A percentile compares a stretch with the other conserved stretches of the same genome.
phyloP scores from a whole-genome alignment of 2,888 invertebrate genomes.

The Amaurobius ferox region DNA sequence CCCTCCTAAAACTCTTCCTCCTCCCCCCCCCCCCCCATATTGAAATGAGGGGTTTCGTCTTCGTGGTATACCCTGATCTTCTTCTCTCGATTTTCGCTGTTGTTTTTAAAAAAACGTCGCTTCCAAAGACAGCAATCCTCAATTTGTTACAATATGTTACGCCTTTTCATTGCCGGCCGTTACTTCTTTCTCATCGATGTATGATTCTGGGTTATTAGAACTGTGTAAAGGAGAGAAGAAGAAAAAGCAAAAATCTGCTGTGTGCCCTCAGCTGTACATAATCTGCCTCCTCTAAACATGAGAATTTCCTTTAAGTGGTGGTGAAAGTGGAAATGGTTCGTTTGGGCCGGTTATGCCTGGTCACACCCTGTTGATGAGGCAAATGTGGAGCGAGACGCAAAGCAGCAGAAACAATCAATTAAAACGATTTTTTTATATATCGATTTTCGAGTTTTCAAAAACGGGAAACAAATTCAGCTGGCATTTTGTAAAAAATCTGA shows the following conservation, averaged over 20 bases:
- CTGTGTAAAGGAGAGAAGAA: not conserved
- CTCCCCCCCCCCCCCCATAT: no score
- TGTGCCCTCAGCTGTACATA: constrained; percentile 46
- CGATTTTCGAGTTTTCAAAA: no score
- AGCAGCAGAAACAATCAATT: not conserved
- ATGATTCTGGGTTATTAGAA: constrained; percentile 22
- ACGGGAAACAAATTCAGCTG: no score
- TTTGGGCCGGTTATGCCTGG: constrained; percentile 1
- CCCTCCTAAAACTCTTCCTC: no score
- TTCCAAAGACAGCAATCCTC: no score
- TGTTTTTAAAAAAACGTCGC: no score
- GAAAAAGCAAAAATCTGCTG: not conserved
- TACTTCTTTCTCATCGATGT: not conserved
- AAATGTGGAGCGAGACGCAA: not conserved
- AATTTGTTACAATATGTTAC: no score
- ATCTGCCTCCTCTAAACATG: constrained; percentile 37
- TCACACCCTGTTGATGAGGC: not conserved
- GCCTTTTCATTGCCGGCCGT: constrained; percentile 2
- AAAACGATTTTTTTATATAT: not conserved
- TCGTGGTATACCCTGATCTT: no score
- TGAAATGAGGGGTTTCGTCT: no score
- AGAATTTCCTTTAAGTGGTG: constrained; percentile 25
- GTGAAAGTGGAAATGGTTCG: not conserved
- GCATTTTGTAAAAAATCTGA: no score
- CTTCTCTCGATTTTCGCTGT: no score